These are phyloP conservation scores for Thermophis baileyi DNA, from an alignment of 2,113 vertebrate species.

Conservation along the genomic window DNA sequence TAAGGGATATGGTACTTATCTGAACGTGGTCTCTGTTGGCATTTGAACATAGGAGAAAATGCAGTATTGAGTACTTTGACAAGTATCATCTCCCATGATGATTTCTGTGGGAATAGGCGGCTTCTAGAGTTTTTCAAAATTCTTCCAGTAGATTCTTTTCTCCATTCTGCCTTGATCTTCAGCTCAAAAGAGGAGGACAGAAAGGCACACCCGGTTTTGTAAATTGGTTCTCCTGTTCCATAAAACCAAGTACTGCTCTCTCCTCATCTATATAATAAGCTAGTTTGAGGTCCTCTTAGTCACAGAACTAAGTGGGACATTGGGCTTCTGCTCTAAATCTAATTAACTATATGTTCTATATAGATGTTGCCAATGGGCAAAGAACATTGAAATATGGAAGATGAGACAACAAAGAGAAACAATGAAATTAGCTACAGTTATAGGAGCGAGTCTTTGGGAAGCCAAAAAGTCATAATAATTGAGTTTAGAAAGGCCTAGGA, in stretches of 20 bases:
- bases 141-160: not conserved
- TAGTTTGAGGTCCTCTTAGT: not conserved
- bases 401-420: not conserved
- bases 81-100: not conserved
- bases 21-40: not conserved
- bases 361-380: not conserved
- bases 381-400: not conserved
- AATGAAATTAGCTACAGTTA: not conserved
- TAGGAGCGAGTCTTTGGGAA: not conserved
- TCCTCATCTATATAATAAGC: not conserved
- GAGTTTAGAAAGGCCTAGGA: not conserved
- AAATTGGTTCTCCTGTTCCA: not conserved
- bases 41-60: not conserved
- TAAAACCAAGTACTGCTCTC: not conserved
- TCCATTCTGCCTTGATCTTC: not conserved
- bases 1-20: not conserved
- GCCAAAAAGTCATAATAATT: not conserved
- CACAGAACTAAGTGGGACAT: not conserved
- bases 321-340: not conserved
- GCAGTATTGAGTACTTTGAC: not conserved
- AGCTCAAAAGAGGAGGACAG: not conserved
- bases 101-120: not conserved
- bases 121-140: not conserved
- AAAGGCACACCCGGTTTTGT: not conserved
- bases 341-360: not conserved